Evolutionary conservation across 2,113 vertebrate genomes (phyloP).

Genomic region (Thamnaconus septentrionalis): DNA sequence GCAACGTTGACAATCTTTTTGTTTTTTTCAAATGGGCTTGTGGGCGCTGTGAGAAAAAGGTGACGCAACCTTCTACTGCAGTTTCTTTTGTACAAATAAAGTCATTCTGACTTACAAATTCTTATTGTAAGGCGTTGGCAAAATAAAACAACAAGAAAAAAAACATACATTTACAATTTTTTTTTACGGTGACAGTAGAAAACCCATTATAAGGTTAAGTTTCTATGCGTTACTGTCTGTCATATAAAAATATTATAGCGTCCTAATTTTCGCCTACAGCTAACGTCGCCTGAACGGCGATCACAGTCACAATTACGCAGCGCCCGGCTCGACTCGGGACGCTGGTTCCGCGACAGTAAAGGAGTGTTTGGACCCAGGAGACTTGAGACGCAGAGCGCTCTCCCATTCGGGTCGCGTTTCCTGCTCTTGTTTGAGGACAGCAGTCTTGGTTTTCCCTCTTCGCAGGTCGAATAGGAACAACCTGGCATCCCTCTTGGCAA

Average conservation of each 20-base stretch:
- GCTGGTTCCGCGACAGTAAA: conserved; percentile 19
- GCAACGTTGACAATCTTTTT: conserved; percentile 56
- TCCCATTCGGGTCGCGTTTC: conserved; percentile 32
- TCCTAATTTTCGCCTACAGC: conserved; percentile 50
- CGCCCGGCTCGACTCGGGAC: conserved; percentile 14
- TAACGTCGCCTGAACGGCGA: conserved; percentile 43
- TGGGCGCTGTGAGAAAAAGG: conserved; percentile 49
- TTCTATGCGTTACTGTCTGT: conserved; percentile 31
- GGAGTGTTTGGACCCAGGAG: conserved; percentile 28
- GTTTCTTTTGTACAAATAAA: conserved; percentile 23
- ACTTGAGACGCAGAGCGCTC: conserved; percentile 20
- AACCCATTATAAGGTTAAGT: conserved; percentile 51
- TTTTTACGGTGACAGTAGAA: conserved; percentile 42
- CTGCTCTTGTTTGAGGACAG: conserved; percentile 39
- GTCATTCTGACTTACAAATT: conserved; percentile 64
- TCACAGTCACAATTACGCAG: conserved; percentile 54
- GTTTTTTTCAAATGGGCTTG: conserved; percentile 11
- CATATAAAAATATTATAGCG: conserved; percentile 67
- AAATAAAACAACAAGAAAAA: conserved; percentile 7
- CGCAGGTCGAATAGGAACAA: not conserved
- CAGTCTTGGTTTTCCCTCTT: conserved; percentile 27
- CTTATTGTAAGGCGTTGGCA: conserved; percentile 68
- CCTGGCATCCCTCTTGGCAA: conserved; percentile 3
- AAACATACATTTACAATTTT: conserved; percentile 36
- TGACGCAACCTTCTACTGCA: conserved; percentile 25